Percentiles rank a stretch among this genome's conserved stretches.
These are phyloP conservation scores for Drosophila guanche DNA, from an alignment of 1,140 invertebrate genomes.

Conservation along the genomic window DNA sequence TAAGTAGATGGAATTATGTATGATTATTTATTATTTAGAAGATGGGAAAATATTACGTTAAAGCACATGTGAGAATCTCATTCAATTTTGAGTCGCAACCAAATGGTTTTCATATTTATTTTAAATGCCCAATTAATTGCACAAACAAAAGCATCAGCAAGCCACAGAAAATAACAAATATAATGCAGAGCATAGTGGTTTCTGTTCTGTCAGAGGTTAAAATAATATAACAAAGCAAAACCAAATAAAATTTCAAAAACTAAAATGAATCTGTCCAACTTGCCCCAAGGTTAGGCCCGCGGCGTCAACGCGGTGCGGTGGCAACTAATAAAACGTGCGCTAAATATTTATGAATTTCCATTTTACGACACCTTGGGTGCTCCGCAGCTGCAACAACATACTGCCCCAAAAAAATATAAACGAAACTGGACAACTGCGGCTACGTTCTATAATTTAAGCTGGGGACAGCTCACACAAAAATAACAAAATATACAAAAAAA, in stretches of 20 bases:
- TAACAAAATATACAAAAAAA: constrained; percentile 44
- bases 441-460: constrained; percentile 59
- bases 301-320: constrained; percentile 37
- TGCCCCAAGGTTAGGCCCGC: constrained; percentile 36
- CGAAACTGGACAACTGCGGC: constrained; percentile 41
- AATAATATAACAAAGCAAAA: constrained; percentile 22
- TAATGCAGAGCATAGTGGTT: too few relatives aligned
- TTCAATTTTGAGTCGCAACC: too few relatives aligned
- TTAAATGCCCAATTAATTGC: too few relatives aligned
- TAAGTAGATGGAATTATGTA: too few relatives aligned
- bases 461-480: constrained; percentile 17
- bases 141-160: too few relatives aligned
- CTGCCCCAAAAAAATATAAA: constrained; percentile 21
- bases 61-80: too few relatives aligned
- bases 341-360: constrained; percentile 79
- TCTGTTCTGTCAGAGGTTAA: constrained; percentile 19
- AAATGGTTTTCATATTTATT: too few relatives aligned
- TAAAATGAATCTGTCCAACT: constrained; percentile 10
- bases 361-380: constrained; percentile 72
- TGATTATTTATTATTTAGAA: too few relatives aligned
- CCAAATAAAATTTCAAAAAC: constrained; percentile 22
- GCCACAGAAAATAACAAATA: too few relatives aligned
- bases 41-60: too few relatives aligned
- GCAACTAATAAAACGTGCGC: constrained; percentile 74
- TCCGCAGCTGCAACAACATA: constrained; percentile 46